Conservation (phyloP, 1,140 invertebrate species). For the Augochlora pura region DNA sequence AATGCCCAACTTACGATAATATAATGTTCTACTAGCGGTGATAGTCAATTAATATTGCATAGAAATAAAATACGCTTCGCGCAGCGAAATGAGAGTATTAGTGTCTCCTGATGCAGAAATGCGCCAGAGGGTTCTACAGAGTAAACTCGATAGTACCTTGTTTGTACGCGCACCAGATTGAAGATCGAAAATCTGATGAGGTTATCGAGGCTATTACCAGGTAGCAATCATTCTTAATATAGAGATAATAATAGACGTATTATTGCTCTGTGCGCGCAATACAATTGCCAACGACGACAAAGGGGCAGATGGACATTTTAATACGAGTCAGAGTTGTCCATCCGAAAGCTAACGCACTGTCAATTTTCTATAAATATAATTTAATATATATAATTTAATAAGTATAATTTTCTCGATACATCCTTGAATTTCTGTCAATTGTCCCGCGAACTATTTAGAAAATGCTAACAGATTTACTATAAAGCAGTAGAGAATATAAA, state of each 20-base stretch:
- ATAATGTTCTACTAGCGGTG: not conserved
- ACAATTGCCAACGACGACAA: not conserved
- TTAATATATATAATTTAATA: too few species aligned
- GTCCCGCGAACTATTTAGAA: too few species aligned
- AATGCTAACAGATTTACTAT: too few species aligned
- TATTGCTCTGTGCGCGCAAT: slow-evolving; percentile 53
- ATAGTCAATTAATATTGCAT: slow-evolving; percentile 21
- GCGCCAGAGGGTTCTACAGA: slow-evolving; percentile 30
- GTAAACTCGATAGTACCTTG: slow-evolving; percentile 54
- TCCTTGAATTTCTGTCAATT: too few species aligned
- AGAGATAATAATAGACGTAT: slow-evolving; percentile 63
- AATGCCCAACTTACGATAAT: too few species aligned
- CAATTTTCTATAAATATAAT: too few species aligned
- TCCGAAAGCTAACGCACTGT: not conserved
- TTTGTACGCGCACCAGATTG: slow-evolving; percentile 54
- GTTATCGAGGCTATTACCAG: slow-evolving; percentile 54
- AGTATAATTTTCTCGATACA: too few species aligned
- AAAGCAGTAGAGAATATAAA: too few species aligned
- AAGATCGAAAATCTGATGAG: slow-evolving; percentile 57
- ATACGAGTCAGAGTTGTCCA: not conserved
- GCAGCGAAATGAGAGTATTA: slow-evolving; percentile 14
- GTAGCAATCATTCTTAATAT: slow-evolving; percentile 65
- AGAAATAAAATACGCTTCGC: slow-evolving; percentile 11
- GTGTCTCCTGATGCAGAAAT: slow-evolving; percentile 31
- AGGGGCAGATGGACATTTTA: slow-evolving; percentile 35